phyloP scores from a whole-genome alignment of 2,113 vertebrate genomes.

The Carettochelys insculpta region DNA sequence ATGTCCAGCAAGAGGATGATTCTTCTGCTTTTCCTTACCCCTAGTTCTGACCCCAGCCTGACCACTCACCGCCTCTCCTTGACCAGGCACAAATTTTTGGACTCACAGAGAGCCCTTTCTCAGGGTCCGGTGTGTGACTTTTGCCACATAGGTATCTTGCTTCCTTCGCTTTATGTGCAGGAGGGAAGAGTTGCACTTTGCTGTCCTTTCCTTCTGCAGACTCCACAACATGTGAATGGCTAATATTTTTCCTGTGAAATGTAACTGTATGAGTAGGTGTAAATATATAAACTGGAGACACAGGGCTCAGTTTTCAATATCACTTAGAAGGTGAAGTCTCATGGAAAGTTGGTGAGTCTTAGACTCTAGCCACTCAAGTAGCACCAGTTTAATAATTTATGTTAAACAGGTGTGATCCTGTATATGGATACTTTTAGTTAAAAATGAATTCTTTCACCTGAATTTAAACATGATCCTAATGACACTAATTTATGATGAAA shows the following conservation, averaged over 20 bases:
- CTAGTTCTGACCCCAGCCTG: not conserved
- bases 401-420: not conserved
- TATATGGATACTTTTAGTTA: not conserved
- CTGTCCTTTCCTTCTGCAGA: not conserved
- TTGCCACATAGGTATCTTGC: not conserved
- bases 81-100: not conserved
- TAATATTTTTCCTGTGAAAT: not conserved
- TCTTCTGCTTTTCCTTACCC: not conserved
- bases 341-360: not conserved
- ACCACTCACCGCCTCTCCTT: not conserved
- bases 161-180: not conserved
- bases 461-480: not conserved
- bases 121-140: not conserved
- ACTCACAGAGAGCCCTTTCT: not conserved
- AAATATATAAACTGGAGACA: not conserved
- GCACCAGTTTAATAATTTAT: not conserved
- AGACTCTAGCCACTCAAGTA: not conserved
- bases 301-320: not conserved
- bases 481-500: not conserved
- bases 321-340: not conserved
- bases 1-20: not conserved
- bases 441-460: fast-evolving
- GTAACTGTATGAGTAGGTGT: not conserved
- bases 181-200: not conserved
- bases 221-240: not conserved